Percentiles rank a stretch among this genome's conserved stretches.
phyloP scores from a whole-genome alignment of 2,888 invertebrate genomes.

The Helleia helle region DNA sequence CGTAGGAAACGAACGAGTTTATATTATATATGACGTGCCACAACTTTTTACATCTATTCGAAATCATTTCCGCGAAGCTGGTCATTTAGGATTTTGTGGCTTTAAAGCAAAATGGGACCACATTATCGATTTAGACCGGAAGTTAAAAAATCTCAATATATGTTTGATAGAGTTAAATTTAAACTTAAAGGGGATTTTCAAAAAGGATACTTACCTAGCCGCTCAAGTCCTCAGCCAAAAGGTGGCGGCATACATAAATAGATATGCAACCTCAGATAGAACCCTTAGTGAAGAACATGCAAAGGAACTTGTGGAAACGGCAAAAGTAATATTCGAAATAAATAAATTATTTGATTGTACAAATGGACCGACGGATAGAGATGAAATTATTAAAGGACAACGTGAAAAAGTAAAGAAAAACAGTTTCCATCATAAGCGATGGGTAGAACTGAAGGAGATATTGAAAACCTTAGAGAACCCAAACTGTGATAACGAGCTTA shows the following conservation, averaged over 20 bases:
- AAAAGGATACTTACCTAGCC: neutral
- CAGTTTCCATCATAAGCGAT: neutral
- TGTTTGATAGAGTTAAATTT: too few relatives aligned
- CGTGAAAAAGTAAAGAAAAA: neutral
- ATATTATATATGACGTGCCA: neutral
- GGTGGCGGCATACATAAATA: neutral
- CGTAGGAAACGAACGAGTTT: neutral
- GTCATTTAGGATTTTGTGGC: neutral
- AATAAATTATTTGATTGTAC: neutral
- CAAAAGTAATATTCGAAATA: neutral
- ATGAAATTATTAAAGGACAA: neutral
- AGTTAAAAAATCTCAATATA: too few relatives aligned
- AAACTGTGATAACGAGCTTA: neutral
- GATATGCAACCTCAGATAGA: neutral
- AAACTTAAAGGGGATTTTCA: neutral
- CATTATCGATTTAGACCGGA: neutral
- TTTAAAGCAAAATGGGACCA: neutral
- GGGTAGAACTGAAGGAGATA: neutral
- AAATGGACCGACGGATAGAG: neutral
- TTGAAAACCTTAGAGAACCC: neutral
- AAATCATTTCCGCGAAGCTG: neutral
- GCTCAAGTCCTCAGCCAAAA: neutral
- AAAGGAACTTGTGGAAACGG: neutral
- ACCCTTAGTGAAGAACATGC: neutral
- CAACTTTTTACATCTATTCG: neutral